Base-by-base conservation (phyloP, 2,888 invertebrate genomes). In the Trichacis sp. region DNA sequence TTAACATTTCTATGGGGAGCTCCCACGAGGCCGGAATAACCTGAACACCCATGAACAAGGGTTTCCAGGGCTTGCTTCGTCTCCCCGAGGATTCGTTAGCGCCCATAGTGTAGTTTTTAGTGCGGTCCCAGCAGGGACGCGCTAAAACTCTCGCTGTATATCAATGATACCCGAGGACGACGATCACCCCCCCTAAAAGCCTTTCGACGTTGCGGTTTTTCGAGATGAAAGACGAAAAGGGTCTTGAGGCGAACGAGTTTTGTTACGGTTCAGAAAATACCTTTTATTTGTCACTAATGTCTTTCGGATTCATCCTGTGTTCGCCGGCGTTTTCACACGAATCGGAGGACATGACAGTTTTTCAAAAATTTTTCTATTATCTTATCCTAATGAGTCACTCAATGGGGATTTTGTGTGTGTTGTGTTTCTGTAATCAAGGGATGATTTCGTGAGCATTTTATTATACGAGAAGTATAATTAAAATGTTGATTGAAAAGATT, bases 81-180 rank as follows among this genome's bases (percentile, higher is more conserved):
- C 62, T 74, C 80, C 80, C 79, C 59, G 53, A 71, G 77, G 79
- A 77, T 79, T 79, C 77, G 79, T 79, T 77, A 78, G 79, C 76
- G 72, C 73, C 72, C 73, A 70, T 72, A 68, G 75, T 74, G 73
- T 73, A 74, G 72, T 77, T 77, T 77, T 78, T 77, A 78, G 74
- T 62, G 55, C 38, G 64, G 64, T 72, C 74, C 75, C 78, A 73
- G 57, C 63, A 73, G 75, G 69, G 68, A 70, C 64, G 65, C 64
- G 56, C 49, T 19, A 40, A 40, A 40, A 40, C 68, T 49, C 61
- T 69, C 43, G 72, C 73, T 74, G 73, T 77, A 74, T 74, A 77
- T 78, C 78, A 77, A 76, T 78, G 78, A 78, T 76, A 77, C 71
- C 60, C 70, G 67, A 61, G 61, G 67, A 69, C 66, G 52, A 52